Conservation (phyloP, 2,113 vertebrate genomes). For the Agelaius phoeniceus region DNA sequence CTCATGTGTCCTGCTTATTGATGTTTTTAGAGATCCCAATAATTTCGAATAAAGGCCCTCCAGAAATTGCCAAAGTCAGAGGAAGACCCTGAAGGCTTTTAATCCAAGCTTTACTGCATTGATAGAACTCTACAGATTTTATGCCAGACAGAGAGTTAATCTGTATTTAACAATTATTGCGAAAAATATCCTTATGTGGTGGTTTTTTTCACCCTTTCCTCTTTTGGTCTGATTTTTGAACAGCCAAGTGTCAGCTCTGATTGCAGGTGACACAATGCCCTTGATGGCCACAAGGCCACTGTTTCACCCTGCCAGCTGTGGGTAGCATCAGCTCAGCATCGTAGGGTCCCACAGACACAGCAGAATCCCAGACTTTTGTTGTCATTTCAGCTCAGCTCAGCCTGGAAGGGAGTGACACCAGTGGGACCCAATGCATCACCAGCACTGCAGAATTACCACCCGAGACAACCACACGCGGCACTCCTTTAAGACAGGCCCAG, state of each 20-base stretch:
- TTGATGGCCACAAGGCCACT: not conserved
- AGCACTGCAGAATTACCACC: not conserved
- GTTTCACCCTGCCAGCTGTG: not conserved
- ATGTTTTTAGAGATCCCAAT: not conserved
- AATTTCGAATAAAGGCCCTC: not conserved
- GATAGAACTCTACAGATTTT: not conserved
- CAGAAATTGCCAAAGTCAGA: not conserved
- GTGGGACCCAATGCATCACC: accelerated
- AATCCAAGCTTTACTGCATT: not conserved
- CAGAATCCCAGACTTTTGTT: not conserved
- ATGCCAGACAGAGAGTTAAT: not conserved
- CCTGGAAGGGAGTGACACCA: not conserved
- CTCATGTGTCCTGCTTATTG: not conserved
- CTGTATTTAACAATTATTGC: not conserved
- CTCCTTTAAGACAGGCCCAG: not conserved
- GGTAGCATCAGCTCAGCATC: not conserved
- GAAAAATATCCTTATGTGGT: not conserved
- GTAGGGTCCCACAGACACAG: not conserved
- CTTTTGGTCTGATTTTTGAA: not conserved
- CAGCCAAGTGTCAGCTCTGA: not conserved
- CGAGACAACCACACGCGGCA: accelerated
- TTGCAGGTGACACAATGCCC: not conserved
- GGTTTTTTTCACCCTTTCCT: accelerated
- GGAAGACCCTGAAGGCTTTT: not conserved
- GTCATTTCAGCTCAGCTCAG: not conserved